Conservation (phyloP, 1,140 invertebrate species). For the Drosophila setifemur region DNA sequence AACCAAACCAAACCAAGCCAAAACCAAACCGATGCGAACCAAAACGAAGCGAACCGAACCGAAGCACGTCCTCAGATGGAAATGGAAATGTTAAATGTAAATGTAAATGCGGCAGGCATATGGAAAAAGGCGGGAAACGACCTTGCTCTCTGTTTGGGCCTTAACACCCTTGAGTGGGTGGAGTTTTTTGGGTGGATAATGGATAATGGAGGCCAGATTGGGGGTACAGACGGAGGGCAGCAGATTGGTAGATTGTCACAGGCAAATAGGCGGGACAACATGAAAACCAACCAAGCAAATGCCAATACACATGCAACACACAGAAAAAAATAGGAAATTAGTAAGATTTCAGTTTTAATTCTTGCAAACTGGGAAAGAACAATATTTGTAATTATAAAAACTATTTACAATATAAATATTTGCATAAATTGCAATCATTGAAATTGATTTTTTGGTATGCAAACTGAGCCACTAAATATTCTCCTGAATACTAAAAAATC, state of each 20-base stretch:
- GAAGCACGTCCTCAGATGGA: slow-evolving; percentile 54
- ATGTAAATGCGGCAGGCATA: slow-evolving; percentile 77
- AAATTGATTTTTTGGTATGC: too few relatives aligned
- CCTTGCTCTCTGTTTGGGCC: slow-evolving; percentile 77
- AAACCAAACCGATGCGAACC: neutral
- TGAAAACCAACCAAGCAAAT: slow-evolving; percentile 80
- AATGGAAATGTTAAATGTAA: slow-evolving; percentile 78
- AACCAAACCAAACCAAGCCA: neutral
- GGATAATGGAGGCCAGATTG: neutral
- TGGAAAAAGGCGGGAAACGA: slow-evolving; percentile 64
- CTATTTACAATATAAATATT: too few relatives aligned
- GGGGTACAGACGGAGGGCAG: neutral
- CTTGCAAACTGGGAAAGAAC: too few relatives aligned
- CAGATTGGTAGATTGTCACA: slow-evolving; percentile 60
- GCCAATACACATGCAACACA: slow-evolving; percentile 74
- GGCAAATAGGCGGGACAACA: slow-evolving; percentile 77
- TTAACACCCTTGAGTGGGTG: slow-evolving; percentile 55
- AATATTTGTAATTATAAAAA: neutral
- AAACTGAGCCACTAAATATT: too few relatives aligned
- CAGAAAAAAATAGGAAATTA: slow-evolving; percentile 2
- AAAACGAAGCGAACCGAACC: slow-evolving; percentile 37
- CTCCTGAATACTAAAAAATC: too few relatives aligned
- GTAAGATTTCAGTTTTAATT: neutral
- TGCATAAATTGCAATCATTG: too few relatives aligned
- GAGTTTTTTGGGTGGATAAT: neutral